Evolutionary conservation across 2,797 vertebrate genomes (phyloP).

Genomic region (Acropternis orthonyx): DNA sequence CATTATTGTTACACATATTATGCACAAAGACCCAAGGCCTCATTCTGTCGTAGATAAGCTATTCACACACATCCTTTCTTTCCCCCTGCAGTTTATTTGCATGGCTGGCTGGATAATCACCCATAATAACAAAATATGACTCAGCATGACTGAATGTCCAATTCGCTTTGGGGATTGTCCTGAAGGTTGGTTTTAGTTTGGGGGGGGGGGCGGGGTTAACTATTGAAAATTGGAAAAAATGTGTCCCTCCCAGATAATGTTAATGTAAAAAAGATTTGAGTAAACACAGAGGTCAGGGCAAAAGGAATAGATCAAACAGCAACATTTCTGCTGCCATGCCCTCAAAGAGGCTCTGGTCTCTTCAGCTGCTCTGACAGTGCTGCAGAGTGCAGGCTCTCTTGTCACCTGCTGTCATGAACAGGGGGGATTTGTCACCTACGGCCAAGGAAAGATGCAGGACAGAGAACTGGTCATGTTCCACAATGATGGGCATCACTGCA

Average conservation of each 20-base stretch:
- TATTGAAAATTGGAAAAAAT: not conserved
- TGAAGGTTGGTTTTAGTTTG: not conserved
- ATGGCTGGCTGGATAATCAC: constrained; percentile 41
- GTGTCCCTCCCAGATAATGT: not conserved
- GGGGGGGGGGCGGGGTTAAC: not conserved
- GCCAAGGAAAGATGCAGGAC: not conserved
- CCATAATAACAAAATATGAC: constrained; percentile 54
- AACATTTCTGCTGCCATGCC: not conserved
- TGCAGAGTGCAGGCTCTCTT: not conserved
- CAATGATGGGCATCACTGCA: not conserved
- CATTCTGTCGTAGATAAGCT: constrained; percentile 47
- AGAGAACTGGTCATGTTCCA: not conserved
- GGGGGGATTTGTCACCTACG: fast-evolving
- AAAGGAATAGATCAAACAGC: not conserved
- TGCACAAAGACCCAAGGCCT: constrained; percentile 38
- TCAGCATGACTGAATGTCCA: constrained; percentile 26
- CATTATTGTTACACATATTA: constrained; percentile 7
- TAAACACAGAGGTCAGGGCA: not conserved
- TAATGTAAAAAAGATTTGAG: not conserved
- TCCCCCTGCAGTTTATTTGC: not conserved
- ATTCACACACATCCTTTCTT: not conserved
- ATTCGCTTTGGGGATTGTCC: not conserved
- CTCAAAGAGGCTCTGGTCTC: not conserved
- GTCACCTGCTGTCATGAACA: fast-evolving
- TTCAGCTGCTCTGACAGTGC: not conserved